Conservation (phyloP, 2,113 vertebrate genomes). For the Triplophysa tibetana region DNA sequence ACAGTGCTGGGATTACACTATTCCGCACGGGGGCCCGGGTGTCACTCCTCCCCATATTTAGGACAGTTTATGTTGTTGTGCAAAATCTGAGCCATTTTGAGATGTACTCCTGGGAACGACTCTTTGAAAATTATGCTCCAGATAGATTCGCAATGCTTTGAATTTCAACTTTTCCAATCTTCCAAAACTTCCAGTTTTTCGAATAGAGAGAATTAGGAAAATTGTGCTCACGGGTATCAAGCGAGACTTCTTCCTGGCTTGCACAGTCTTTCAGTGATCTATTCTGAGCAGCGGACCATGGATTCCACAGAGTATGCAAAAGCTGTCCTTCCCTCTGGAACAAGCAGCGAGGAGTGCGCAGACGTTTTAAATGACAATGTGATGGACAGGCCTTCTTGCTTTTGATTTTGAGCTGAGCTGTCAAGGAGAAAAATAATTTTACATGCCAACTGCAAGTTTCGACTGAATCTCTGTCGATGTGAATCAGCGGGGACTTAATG, state of each 20-base stretch:
- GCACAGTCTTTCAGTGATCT: constrained; percentile 75
- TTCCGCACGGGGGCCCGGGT: constrained; percentile 47
- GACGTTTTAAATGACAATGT: constrained; percentile 69
- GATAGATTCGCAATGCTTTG: constrained; percentile 57
- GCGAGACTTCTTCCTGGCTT: constrained; percentile 73
- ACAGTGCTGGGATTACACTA: constrained; percentile 45
- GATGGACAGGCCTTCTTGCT: constrained; percentile 69
- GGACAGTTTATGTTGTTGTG: constrained; percentile 54
- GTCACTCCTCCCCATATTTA: constrained; percentile 51
- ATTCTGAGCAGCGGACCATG: constrained; percentile 76
- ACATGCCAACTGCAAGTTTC: constrained; percentile 43
- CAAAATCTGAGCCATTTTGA: constrained; percentile 45
- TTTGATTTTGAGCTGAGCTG: constrained; percentile 59
- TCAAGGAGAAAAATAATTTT: constrained; percentile 51
- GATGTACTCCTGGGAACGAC: constrained; percentile 42
- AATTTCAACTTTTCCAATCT: constrained; percentile 62
- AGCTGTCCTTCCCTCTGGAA: constrained; percentile 66
- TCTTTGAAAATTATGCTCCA: constrained; percentile 42
- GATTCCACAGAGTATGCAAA: constrained; percentile 73
- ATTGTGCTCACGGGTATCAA: constrained; percentile 62
- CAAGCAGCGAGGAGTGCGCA: constrained; percentile 59
- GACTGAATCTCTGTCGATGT: constrained; percentile 42
- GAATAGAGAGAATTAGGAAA: constrained; percentile 57
- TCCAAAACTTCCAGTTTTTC: constrained; percentile 54
- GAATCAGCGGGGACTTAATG: constrained; percentile 24